phyloP scores from a whole-genome alignment of 2,797 vertebrate genomes.

The Macroramphosus scolopax region DNA sequence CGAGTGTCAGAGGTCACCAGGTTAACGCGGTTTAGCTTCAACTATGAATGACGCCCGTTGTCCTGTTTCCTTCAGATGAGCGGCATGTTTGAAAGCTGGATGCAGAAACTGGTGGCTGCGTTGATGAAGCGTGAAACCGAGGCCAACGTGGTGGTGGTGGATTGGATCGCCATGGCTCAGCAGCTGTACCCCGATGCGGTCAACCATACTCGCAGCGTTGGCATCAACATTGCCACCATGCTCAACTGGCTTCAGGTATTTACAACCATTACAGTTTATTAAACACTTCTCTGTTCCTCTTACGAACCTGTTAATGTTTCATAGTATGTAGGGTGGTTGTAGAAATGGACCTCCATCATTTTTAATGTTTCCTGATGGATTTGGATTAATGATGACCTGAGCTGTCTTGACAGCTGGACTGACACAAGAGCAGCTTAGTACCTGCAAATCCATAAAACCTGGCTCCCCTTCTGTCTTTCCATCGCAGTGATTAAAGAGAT shows the following conservation, averaged over 20 bases:
- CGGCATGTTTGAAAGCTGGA: conserved; percentile 88
- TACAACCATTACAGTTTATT: not conserved
- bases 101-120: conserved; percentile 84
- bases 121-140: conserved; percentile 82
- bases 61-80: conserved; percentile 85
- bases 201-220: conserved; percentile 82
- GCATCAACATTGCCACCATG: conserved; percentile 80
- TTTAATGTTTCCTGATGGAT: not conserved
- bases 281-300: too few species aligned
- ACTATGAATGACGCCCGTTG: too few species aligned
- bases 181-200: conserved; percentile 90
- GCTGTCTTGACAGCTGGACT: not conserved
- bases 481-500: not conserved
- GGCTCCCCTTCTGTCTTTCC: not conserved
- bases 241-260: conserved; percentile 92
- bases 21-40: not conserved
- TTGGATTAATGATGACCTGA: conserved; percentile 8
- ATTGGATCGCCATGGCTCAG: conserved; percentile 89
- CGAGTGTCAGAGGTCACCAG: conserved; percentile 3
- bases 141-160: conserved; percentile 89
- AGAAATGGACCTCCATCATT: too few species aligned
- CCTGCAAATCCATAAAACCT: conserved; percentile 8
- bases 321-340: not conserved
- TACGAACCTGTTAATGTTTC: too few species aligned
- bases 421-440: conserved; percentile 2